phyloP scores from a whole-genome alignment of 1,140 invertebrate genomes.

The Ruditapes philippinarum region DNA sequence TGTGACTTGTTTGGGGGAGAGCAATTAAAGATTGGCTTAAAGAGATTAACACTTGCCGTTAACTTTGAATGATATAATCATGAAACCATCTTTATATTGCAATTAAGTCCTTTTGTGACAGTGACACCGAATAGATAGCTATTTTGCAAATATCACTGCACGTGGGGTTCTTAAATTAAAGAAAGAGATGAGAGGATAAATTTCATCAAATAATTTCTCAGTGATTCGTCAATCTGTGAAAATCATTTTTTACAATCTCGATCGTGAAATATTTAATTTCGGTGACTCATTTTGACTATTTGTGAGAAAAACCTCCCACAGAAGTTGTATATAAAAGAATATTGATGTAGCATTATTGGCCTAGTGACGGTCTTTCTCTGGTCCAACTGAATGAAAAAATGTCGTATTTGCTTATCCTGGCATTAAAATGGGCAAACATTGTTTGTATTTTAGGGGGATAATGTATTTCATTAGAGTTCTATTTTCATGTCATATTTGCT shows the following conservation, averaged over 20 bases:
- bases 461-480: background rate
- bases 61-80: slow-evolving; percentile 43
- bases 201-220: slow-evolving; percentile 41
- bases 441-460: background rate
- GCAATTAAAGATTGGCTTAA: slow-evolving; percentile 47
- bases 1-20: too few relatives aligned
- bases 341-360: background rate
- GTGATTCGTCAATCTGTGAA: slow-evolving; percentile 22
- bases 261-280: background rate
- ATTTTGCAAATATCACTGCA: background rate
- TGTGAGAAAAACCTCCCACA: slow-evolving; percentile 29
- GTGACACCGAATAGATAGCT: slow-evolving; percentile 37
- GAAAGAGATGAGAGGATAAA: slow-evolving; percentile 41
- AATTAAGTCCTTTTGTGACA: slow-evolving; percentile 1
- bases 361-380: background rate
- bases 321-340: background rate
- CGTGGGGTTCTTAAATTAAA: slow-evolving; percentile 21
- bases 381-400: background rate
- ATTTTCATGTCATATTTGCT: slow-evolving; percentile 5
- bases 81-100: slow-evolving; percentile 2
- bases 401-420: slow-evolving; percentile 6
- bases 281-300: background rate
- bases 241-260: background rate
- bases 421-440: slow-evolving; percentile 19
- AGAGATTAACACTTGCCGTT: slow-evolving; percentile 42